Evolutionary conservation across 2,888 invertebrate genomes (phyloP).

Genomic region (Leptinotarsa haldemani): DNA sequence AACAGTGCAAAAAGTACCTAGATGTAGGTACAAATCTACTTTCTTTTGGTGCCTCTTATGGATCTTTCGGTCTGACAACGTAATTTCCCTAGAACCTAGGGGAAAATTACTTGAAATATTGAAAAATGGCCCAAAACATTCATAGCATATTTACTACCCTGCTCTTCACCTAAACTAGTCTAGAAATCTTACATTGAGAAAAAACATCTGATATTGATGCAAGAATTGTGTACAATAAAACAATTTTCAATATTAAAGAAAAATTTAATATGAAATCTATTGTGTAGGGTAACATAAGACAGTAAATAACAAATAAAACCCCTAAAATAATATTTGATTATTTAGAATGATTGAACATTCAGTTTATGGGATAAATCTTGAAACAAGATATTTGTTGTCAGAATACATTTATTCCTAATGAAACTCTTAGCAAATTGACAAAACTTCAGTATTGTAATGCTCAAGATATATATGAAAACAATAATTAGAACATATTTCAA

Average conservation of each 20-base stretch:
- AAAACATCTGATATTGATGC: too few species aligned
- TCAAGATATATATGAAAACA: not conserved
- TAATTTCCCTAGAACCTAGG: too few species aligned
- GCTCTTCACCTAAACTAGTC: too few species aligned
- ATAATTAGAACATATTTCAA: too few species aligned
- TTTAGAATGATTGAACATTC: not conserved
- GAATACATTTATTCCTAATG: not conserved
- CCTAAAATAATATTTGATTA: not conserved
- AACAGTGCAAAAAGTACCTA: too few species aligned
- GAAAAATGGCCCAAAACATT: too few species aligned
- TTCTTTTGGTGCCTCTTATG: too few species aligned
- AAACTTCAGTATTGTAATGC: not conserved
- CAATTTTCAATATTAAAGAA: constrained; percentile 1
- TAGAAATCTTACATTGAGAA: too few species aligned
- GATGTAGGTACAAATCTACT: too few species aligned
- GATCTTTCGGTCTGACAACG: too few species aligned
- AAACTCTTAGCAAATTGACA: not conserved
- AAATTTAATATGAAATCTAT: constrained; percentile 14
- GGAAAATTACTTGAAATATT: too few species aligned
- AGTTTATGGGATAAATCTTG: not conserved
- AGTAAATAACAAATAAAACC: constrained; percentile 10
- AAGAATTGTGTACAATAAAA: not conserved
- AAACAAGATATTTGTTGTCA: not conserved
- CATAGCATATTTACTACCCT: too few species aligned
- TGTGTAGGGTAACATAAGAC: constrained; percentile 18